Evolutionary conservation across 2,888 invertebrate species (phyloP).

Genomic region (Gandaritis pyraliata): DNA sequence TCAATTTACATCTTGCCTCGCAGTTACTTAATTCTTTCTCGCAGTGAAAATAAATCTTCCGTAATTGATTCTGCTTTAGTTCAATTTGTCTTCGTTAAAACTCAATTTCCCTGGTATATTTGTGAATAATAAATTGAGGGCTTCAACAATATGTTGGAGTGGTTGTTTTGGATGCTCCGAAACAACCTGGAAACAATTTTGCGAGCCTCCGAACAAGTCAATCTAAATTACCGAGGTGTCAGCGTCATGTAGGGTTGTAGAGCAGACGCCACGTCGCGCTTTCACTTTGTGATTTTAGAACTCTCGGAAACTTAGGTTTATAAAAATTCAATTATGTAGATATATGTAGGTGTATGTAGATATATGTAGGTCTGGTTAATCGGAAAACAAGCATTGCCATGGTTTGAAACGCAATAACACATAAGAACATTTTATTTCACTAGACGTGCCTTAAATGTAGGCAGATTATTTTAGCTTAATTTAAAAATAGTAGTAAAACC

Average conservation of each 20-base stretch:
- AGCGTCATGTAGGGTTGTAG: constrained; percentile 10
- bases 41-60: constrained; percentile 79
- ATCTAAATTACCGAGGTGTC: constrained; percentile 65
- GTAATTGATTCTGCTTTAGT: constrained; percentile 83
- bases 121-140: constrained; percentile 81
- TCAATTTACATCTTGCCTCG: constrained; percentile 78
- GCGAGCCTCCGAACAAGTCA: constrained; percentile 67
- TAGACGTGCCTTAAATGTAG: neutral
- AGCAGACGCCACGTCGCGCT: constrained; percentile 21
- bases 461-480: neutral
- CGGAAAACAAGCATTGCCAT: no score
- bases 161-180: constrained; percentile 61
- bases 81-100: constrained; percentile 84
- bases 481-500: constrained; percentile 2
- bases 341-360: no score
- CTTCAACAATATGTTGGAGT: constrained; percentile 67
- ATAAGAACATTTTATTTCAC: no score
- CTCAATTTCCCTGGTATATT: constrained; percentile 81
- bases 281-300: constrained; percentile 20
- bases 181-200: constrained; percentile 61
- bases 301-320: neutral
- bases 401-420: no score
- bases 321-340: no score
- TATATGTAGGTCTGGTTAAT: no score
- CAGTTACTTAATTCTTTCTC: constrained; percentile 79